Evolutionary conservation across 2,888 invertebrate genomes (phyloP), one percentile per base, ranked within the genome.

Genomic region (Bursaphelenchus okinawaensis): DNA sequence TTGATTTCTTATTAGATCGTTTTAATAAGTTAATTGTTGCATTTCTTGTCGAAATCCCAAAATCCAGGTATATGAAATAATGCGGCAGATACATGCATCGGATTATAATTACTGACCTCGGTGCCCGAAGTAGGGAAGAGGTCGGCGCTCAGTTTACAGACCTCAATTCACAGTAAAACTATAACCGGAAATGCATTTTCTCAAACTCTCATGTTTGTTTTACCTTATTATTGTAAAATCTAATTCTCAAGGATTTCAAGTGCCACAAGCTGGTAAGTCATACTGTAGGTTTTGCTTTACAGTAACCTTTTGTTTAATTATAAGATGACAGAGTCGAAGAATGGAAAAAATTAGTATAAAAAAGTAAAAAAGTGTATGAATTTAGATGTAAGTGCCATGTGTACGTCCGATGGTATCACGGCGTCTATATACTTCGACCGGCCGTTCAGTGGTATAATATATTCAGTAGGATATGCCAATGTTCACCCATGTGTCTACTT

Each of bases 401-500:
- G 81, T 67, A 73, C 75, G 24, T 70, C 68, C 29, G 76, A 79
- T 9, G 81, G 81, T 0, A 82, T 82, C 57, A 81, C 80, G 1
- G 82, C 79, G 4, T 77, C 76, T 2, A 72, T 82, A 22, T 75
- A 75, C 62, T 82, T 82, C 67, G 78, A 77, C 62, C 68, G 76
- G 9, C 71, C 76, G 8, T 82, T 82, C 66, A 68, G 66, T 29
- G 82, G 82, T 8, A 79, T 77, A 65, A 77, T 82, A 52, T 82
- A 82, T 65, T 81, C 80, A 0, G 60, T 74, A 20, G 72, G 76
- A 55, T 82, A 81, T 68, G 77, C 72, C 16, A 72, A 58, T 23
- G 71, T 74, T 6, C 77, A 76, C 62, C 78, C 80, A 27, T 82
- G 82, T 61, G 69, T 82, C 61, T 82, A 82, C 63, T 82, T 77